Evolutionary conservation across 2,888 invertebrate genomes (phyloP).

Genomic region (Eupithecia exiguata): DNA sequence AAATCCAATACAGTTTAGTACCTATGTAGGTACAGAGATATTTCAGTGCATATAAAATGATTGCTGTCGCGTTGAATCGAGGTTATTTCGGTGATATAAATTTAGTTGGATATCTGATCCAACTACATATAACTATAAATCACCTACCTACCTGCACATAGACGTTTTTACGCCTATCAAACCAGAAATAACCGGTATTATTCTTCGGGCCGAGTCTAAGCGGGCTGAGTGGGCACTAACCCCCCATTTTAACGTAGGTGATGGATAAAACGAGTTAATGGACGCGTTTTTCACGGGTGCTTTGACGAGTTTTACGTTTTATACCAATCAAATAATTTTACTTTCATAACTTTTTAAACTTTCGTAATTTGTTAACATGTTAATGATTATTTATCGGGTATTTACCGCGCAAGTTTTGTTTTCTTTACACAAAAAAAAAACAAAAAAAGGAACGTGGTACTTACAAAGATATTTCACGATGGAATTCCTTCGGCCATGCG

Average conservation of each 20-base stretch:
- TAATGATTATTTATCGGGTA: too few species aligned
- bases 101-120: neutral
- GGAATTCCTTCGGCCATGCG: too few species aligned
- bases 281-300: neutral
- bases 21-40: constrained; percentile 51
- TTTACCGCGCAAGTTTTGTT: too few species aligned
- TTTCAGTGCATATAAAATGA: constrained; percentile 51
- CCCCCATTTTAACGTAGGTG: neutral
- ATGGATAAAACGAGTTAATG: neutral
- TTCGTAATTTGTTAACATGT: too few species aligned
- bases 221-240: too few species aligned
- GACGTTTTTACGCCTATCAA: too few species aligned
- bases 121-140: neutral
- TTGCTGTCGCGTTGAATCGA: constrained; percentile 17
- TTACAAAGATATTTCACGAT: neutral
- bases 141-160: neutral
- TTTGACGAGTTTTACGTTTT: neutral
- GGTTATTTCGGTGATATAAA: constrained; percentile 2
- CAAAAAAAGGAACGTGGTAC: too few species aligned
- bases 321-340: neutral
- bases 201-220: too few species aligned
- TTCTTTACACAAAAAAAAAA: too few species aligned
- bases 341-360: neutral
- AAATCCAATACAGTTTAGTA: constrained; percentile 56
- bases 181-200: too few species aligned